Base-by-base conservation (phyloP, 2,888 invertebrate genomes). In the Taphrorychus bicolor region DNA sequence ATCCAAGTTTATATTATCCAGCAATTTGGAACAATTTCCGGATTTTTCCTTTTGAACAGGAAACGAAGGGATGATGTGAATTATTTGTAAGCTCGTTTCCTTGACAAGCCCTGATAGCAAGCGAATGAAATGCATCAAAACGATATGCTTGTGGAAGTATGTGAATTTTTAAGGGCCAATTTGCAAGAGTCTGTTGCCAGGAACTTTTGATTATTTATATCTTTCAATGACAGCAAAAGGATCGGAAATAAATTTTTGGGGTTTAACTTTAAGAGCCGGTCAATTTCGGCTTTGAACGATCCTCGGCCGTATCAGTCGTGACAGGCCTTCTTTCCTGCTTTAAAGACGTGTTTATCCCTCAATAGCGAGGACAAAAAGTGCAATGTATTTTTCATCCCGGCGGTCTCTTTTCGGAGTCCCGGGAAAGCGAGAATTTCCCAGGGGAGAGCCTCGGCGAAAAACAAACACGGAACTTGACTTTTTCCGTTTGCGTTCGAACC, bases 371-470 rank as follows among this genome's bases (percentile, higher is more conserved):
- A 64, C 63, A 69, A 69, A 69, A 69, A 69, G 64, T 64, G 69
- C 64, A 69, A 69, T 69, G 59, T 69, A 69, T 69, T 69, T 69
- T 69, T 69, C 64, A 63, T 69, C 64, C 64, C 56, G 64, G 24
- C 66, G 61, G 65, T 66, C 59, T 69, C 54, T 16, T 58, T 66
- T 66, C 45, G 57, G 49, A 49, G 58, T 65, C 61, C 56, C 60
- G 40, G 52, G 60, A 58, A 65, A 65, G 57, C 58, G 57, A 57
- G 61, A 69, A 65, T 69, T 65, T 65, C 69, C 69, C 64, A 16
- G 41, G 65, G 65, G 65, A 61, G 21, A 45, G 24, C 57, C 57
- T 52, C 48, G 56, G 24, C n/a, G 42, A 22, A 56, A 56, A 59
- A 63, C 64, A 59, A 68, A 64, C 59, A 51, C 53, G 19, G 51